Evolutionary conservation across 2,797 vertebrate genomes (phyloP).

Genomic region (Orestias chungarensis): DNA sequence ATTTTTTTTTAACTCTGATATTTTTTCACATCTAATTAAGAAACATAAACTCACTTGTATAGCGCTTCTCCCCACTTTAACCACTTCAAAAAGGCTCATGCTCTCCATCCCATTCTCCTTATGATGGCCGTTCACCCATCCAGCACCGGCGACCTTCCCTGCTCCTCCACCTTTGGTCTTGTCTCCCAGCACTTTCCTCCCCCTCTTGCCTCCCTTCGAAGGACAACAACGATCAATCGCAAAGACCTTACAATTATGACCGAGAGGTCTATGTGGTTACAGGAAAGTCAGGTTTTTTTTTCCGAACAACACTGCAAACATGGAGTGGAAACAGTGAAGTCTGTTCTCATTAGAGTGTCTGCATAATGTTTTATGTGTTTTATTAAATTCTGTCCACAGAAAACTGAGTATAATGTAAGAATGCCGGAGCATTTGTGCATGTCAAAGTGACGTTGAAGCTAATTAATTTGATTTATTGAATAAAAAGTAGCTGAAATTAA

Average conservation of each 20-base stretch:
- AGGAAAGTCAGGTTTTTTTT: no score
- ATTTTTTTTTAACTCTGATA: no score
- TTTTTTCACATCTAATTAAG: no score
- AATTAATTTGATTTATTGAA: no score
- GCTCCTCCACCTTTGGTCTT: constrained; percentile 83
- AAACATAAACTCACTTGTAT: constrained; percentile 86
- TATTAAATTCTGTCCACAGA: no score
- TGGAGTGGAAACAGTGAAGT: constrained; percentile 10
- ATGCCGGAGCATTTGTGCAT: no score
- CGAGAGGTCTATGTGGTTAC: constrained; percentile 4
- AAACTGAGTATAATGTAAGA: no score
- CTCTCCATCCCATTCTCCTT: constrained; percentile 96
- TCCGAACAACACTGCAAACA: neutral
- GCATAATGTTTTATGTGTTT: no score
- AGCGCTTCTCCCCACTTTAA: constrained; percentile 96
- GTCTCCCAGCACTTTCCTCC: constrained; percentile 86
- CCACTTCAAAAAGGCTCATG: constrained; percentile 95
- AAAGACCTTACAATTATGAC: neutral
- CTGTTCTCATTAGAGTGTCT: neutral
- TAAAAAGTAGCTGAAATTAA: no score
- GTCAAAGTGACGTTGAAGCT: no score
- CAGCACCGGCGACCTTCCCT: constrained; percentile 79
- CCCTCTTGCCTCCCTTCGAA: constrained; percentile 86
- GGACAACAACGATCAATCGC: constrained; percentile 3
- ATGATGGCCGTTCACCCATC: constrained; percentile 92